Conservation (phyloP, 2,797 vertebrate species). For the Nyctibius grandis region DNA sequence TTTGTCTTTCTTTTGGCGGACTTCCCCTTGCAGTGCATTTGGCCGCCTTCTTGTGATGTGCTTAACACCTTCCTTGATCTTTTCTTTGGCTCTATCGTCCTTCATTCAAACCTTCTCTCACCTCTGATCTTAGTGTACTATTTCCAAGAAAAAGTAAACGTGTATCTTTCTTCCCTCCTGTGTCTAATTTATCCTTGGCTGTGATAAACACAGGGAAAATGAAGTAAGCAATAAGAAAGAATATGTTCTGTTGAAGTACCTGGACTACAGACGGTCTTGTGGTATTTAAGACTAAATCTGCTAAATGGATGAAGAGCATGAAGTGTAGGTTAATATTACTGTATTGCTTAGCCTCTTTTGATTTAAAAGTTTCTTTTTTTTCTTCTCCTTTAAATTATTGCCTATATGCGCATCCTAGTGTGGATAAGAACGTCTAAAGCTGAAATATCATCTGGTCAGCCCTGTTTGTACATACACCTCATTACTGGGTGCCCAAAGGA, state of each 20-base stretch:
- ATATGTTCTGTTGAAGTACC: not conserved
- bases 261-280: not conserved
- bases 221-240: not conserved
- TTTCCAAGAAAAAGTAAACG: constrained; percentile 18
- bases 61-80: not conserved
- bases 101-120: not conserved
- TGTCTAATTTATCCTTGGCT: not conserved
- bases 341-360: not conserved
- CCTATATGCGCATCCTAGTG: not conserved
- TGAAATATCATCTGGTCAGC: not conserved
- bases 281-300: not conserved
- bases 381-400: not conserved
- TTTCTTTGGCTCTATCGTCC: not conserved
- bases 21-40: not conserved
- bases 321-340: not conserved
- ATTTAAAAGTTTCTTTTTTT: not conserved
- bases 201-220: not conserved
- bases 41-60: not conserved
- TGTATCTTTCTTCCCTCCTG: not conserved
- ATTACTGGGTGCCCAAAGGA: not conserved
- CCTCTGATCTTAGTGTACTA: not conserved
- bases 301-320: not conserved
- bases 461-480: not conserved
- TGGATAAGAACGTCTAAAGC: not conserved
- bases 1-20: not conserved